These are phyloP conservation scores for Brachionus calyciflorus DNA, from an alignment of 1,140 invertebrate genomes.

Conservation along the genomic window DNA sequence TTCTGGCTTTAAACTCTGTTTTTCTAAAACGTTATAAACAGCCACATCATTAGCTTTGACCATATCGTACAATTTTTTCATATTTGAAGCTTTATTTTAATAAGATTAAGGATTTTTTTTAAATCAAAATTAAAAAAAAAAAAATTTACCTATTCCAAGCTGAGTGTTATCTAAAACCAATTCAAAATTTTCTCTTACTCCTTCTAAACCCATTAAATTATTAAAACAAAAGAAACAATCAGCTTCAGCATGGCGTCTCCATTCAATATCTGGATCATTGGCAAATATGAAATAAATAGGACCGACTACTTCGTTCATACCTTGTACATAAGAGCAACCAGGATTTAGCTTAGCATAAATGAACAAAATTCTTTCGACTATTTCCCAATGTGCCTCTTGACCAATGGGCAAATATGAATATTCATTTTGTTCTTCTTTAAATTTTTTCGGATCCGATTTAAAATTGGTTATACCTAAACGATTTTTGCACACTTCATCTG, in stretches of 20 bases:
- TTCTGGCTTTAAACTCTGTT: constrained; percentile 82
- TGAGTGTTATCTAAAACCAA: constrained; percentile 83
- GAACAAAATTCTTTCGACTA: constrained; percentile 91
- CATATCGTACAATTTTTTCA: constrained; percentile 69
- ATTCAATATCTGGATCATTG: constrained; percentile 76
- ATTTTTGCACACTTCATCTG: constrained; percentile 1
- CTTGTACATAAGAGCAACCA: constrained; percentile 88
- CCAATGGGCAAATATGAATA: constrained; percentile 52
- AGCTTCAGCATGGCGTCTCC: constrained; percentile 86
- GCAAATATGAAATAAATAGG: constrained; percentile 97
- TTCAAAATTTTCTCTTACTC: constrained; percentile 96
- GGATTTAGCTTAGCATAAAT: constrained; percentile 96
- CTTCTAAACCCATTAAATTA: constrained; percentile 78
- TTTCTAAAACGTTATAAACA: constrained; percentile 72
- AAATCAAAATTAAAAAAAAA: constrained; percentile 54
- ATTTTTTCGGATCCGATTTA: constrained; percentile 5
- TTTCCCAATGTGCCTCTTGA: constrained; percentile 71
- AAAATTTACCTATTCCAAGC: constrained; percentile 61
- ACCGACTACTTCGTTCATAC: constrained; percentile 98
- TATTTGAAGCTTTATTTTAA: constrained; percentile 65
- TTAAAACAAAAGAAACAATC: constrained; percentile 98
- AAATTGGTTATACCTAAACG: constrained; percentile 19
- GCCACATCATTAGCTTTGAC: constrained; percentile 73
- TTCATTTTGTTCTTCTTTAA: constrained; percentile 45
- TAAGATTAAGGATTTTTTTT: constrained; percentile 70